Percentiles rank a stretch among this genome's conserved stretches.
These are phyloP conservation scores for Mythimna lalbum DNA, from an alignment of 2,888 invertebrate genomes.

Conservation along the genomic window DNA sequence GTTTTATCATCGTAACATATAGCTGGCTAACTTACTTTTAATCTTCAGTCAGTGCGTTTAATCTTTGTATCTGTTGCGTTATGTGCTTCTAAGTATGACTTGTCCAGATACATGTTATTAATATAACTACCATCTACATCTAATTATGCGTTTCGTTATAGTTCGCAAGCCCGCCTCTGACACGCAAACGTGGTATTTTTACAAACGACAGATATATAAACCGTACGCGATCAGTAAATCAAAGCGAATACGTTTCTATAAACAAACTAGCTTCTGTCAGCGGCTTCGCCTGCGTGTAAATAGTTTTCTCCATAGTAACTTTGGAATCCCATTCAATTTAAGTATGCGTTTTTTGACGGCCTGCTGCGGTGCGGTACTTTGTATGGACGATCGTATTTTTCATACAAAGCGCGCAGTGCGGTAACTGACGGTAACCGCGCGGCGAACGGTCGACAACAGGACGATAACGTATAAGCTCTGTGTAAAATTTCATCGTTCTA, in stretches of 20 bases:
- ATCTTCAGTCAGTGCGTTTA: background rate
- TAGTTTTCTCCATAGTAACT: no score
- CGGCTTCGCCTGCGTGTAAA: no score
- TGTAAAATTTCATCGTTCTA: no score
- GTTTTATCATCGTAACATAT: no score
- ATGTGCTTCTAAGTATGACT: background rate
- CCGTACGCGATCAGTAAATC: slow-evolving; percentile 21
- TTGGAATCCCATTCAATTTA: no score
- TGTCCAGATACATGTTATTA: slow-evolving; percentile 10
- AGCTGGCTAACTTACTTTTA: background rate
- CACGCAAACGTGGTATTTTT: slow-evolving; percentile 20
- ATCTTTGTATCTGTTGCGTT: background rate
- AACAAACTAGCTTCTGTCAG: background rate
- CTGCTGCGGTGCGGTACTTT: no score
- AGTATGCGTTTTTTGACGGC: no score
- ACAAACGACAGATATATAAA: slow-evolving; percentile 21
- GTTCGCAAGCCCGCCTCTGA: background rate
- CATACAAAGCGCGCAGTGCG: no score
- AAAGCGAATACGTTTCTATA: slow-evolving; percentile 13
- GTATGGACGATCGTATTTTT: no score
- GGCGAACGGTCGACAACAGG: no score
- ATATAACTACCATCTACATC: slow-evolving; percentile 1
- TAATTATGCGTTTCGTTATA: slow-evolving; percentile 21
- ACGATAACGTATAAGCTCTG: no score
- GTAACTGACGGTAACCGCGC: no score